Percentiles rank a stretch among this genome's conserved stretches.
These are phyloP conservation scores for Diplosoma virens DNA, from an alignment of 23 tunicate genomes.

Conservation along the genomic window DNA sequence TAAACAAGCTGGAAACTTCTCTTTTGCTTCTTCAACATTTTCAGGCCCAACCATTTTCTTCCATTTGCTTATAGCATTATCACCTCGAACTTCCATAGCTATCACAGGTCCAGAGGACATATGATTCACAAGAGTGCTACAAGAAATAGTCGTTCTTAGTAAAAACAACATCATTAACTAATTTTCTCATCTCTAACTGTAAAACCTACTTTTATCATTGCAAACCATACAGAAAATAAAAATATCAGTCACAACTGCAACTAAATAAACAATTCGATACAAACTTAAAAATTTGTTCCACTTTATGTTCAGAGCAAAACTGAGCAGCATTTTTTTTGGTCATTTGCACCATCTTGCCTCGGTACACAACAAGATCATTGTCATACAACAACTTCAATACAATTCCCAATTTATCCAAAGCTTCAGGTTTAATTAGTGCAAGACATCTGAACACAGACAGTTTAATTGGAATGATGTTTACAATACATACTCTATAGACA, in stretches of 20 bases:
- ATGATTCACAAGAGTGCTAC: slow-evolving; percentile 49
- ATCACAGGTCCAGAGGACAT: slow-evolving; percentile 78
- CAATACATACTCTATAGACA: neutral
- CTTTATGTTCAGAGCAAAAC: slow-evolving; percentile 57
- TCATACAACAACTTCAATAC: slow-evolving; percentile 36
- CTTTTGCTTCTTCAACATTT: slow-evolving; percentile 48
- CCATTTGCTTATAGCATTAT: slow-evolving; percentile 58
- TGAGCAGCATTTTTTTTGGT: slow-evolving; percentile 42
- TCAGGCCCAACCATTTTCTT: slow-evolving; percentile 71
- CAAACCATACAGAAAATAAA: too few relatives aligned
- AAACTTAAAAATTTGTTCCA: too few relatives aligned
- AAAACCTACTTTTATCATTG: too few relatives aligned
- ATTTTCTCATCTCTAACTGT: too few relatives aligned
- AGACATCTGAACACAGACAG: slow-evolving; percentile 34
- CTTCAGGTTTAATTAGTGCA: slow-evolving; percentile 82
- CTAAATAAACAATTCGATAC: too few relatives aligned
- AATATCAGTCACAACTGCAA: too few relatives aligned
- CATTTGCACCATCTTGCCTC: slow-evolving; percentile 59
- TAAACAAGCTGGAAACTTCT: slow-evolving; percentile 45
- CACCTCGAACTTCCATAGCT: slow-evolving; percentile 83
- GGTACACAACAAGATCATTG: slow-evolving; percentile 31
- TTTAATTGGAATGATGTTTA: neutral
- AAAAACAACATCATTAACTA: too few relatives aligned
- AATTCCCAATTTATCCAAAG: slow-evolving; percentile 43
- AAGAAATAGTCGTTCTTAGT: too few relatives aligned